These are phyloP conservation scores for Mycteria americana DNA, from an alignment of 2,797 vertebrate genomes.

Conservation along the genomic window DNA sequence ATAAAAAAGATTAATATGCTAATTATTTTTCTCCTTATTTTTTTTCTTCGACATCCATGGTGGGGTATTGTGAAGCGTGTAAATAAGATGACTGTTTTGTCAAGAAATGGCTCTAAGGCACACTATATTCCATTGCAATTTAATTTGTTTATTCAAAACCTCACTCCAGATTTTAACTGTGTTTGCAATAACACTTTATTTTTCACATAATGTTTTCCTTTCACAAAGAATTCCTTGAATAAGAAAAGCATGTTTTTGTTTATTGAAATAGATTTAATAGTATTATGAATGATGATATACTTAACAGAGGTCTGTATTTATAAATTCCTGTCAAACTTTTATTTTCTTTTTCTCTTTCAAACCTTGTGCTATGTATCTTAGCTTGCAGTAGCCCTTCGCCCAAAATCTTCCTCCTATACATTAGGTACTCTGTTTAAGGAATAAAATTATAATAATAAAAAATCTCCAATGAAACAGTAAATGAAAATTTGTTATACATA, in stretches of 20 bases:
- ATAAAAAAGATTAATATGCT: slow-evolving; percentile 99
- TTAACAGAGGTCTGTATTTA: slow-evolving; percentile 75
- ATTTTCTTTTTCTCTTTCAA: slow-evolving; percentile 42
- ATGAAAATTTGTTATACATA: not conserved
- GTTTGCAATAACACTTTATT: slow-evolving; percentile 91
- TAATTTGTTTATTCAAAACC: slow-evolving; percentile 87
- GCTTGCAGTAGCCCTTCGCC: not conserved
- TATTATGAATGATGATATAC: slow-evolving; percentile 77
- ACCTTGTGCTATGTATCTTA: not conserved
- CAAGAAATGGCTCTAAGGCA: slow-evolving; percentile 91
- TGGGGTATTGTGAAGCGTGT: slow-evolving; percentile 98
- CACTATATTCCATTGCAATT: slow-evolving; percentile 84
- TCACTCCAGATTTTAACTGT: slow-evolving; percentile 90
- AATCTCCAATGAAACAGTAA: not conserved
- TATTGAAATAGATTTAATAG: slow-evolving; percentile 83
- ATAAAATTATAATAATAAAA: not conserved
- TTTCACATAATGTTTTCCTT: slow-evolving; percentile 88
- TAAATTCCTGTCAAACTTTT: slow-evolving; percentile 78
- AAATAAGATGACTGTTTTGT: slow-evolving; percentile 99
- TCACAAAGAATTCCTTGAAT: slow-evolving; percentile 78
- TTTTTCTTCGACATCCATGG: slow-evolving; percentile 93
- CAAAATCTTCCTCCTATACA: not conserved
- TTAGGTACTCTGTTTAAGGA: not conserved
- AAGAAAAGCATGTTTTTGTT: slow-evolving; percentile 80
- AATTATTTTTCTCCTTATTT: slow-evolving; percentile 99